Base-by-base conservation (phyloP, 2,113 vertebrate genomes). In the Rhinolophus sinicus region DNA sequence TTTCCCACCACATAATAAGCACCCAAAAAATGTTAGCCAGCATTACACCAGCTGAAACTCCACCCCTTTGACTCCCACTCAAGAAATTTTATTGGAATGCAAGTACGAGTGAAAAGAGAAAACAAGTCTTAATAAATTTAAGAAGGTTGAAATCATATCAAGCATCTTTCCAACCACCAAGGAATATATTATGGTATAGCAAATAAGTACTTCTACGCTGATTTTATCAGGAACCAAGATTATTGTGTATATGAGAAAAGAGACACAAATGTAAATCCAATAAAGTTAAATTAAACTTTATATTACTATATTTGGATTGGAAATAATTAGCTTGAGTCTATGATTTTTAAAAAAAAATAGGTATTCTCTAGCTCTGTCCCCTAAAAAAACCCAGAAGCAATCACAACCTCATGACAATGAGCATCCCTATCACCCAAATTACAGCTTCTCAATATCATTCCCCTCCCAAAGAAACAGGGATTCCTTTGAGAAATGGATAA, bases 1-100 rank as follows among this genome's bases (percentile, higher is more conserved):
- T 88, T 97, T 83, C 75, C 62, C 72, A 97, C 47, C 72, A 81
- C 44, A 92, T 95, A 94, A 86, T 89, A 96, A 95, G 67, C 30
- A 87, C 69, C 78, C 58, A 40, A 89, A 33, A 80, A 80, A 83
- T 60, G 62, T 77, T 75, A 83, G 52, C 65, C 33, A 95, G 33
- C 64, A 54, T 60, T 64, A 19, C 92, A 88, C 52, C 78, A 87
- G 86, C 40, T 89, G 94, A 93, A 95, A 78, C 35, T 70, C 65
- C 44, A 44, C 50, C 26, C 21, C 38, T 91, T 65, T 40, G 18
- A 69, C 86, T 85, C 72, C 72, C 82, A 88, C 88, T 95, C 75
- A 50, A 86, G 40, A 93, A 91, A 95, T 75, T 87, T 76, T 77
- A 75, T 44, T 80, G 69, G 60, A 93, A 93, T 64, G 50, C 10